Evolutionary conservation across 2,797 vertebrate species (phyloP), one percentile per base, ranked within the genome.

Genomic region (Rhabdomys pumilio): DNA sequence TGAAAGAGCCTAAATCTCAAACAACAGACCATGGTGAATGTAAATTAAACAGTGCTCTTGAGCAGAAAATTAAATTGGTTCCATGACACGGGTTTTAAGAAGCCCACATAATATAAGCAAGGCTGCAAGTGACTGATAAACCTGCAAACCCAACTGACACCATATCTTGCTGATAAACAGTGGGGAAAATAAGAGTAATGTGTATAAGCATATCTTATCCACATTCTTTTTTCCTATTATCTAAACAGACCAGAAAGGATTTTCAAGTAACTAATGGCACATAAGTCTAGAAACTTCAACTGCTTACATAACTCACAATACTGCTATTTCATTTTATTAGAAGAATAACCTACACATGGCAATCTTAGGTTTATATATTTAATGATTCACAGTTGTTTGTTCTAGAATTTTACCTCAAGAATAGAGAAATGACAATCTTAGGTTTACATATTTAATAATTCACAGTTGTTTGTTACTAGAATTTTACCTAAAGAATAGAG

Each of bases 51-150:
- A 96, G 91, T 26, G 29, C 93, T 96, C 91, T 97, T 97, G 91
- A 97, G 96, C 93, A 95, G 94, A 95, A 97, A 97, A 97, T 97
- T 96, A 96, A 96, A 96, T 91, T 95, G 59, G 94, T 96, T 97
- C 94, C 87, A 94, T 95, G 93, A 96, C 80, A 95, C 94, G 93
- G 63, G 31, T 94, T 96, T 97, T 97, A 97, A 96, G 86, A 93
- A 96, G 34, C 44, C 50, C 47, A 93, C 24, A 77, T 82, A 97
- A 97, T 72, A 26, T 91, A 97, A 97, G 83, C 53, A 95, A 91
- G 67, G 38, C 95, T 97, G 94, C 90, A 97, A 97, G 53, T 90
- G 87, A 83, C 63, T 97, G 97, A 97, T 97, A 97, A 97, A 91
- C 80, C 24, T 87, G 34, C 73, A 89, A 93, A 86, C 44, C 29